phyloP scores from a whole-genome alignment of 2,888 invertebrate species.

The Parnassius apollo region DNA sequence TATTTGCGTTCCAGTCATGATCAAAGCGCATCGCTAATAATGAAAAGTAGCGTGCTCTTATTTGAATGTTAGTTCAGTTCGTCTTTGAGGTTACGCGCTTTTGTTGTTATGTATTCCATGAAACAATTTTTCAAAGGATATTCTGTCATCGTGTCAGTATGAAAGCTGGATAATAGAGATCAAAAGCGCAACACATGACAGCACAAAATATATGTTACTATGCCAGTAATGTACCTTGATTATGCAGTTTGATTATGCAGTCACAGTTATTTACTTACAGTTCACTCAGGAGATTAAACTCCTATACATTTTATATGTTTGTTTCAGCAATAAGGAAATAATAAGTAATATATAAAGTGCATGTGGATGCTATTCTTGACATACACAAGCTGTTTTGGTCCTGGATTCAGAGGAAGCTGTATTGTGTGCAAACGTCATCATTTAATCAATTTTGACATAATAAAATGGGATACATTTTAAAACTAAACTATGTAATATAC shows the following conservation, averaged over 20 bases:
- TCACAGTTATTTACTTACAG: too few relatives aligned
- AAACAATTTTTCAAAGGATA: constrained; percentile 21
- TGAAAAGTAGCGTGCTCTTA: constrained; percentile 19
- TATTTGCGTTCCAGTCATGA: not conserved
- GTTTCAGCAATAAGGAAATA: too few relatives aligned
- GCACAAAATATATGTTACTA: constrained; percentile 20
- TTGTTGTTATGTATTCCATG: constrained; percentile 8
- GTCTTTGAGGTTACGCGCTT: constrained; percentile 22
- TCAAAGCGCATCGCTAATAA: constrained; percentile 22
- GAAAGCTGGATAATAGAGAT: constrained; percentile 8
- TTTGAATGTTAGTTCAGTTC: constrained; percentile 18
- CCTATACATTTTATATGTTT: too few relatives aligned
- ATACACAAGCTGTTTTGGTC: too few relatives aligned
- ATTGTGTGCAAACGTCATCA: too few relatives aligned
- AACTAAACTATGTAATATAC: too few relatives aligned
- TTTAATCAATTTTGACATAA: too few relatives aligned
- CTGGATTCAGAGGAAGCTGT: too few relatives aligned
- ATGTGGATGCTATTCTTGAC: too few relatives aligned
- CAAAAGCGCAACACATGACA: constrained; percentile 8
- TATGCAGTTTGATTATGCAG: not conserved
- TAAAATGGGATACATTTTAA: too few relatives aligned
- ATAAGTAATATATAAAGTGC: too few relatives aligned
- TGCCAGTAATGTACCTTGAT: constrained; percentile 4
- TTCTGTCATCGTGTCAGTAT: constrained; percentile 21
- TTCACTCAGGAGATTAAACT: too few relatives aligned